Evolutionary conservation across 2,888 invertebrate species (phyloP).

Genomic region (Chrysolina oricalcia): DNA sequence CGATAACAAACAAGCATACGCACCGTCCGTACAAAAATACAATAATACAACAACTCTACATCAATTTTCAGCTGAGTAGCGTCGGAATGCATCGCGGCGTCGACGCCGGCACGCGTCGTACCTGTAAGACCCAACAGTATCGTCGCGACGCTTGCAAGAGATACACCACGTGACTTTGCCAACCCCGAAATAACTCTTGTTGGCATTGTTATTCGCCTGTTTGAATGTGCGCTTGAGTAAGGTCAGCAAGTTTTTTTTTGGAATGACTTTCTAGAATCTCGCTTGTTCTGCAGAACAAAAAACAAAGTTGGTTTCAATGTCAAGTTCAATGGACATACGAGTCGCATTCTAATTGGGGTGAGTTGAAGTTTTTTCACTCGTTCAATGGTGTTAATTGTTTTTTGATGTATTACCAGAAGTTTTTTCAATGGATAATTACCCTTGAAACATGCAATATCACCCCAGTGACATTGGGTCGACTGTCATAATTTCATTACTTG

Average conservation of each 20-base stretch:
- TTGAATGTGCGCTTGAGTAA: not conserved
- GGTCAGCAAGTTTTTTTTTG: not conserved
- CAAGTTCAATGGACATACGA: not conserved
- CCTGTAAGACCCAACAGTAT: conserved; percentile 57
- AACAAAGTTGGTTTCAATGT: not conserved
- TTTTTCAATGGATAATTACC: not conserved
- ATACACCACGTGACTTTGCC: conserved; percentile 53
- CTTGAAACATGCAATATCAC: not conserved
- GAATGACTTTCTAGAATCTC: too few relatives aligned
- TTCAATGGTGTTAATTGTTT: not conserved
- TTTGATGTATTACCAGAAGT: not conserved
- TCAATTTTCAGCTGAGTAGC: conserved; percentile 44
- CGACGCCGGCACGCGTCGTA: conserved; percentile 57
- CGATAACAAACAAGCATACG: conserved; percentile 17
- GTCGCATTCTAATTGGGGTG: not conserved
- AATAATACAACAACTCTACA: conserved; percentile 26
- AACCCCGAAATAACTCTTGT: conserved; percentile 21
- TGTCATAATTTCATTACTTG: not conserved
- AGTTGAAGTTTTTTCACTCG: not conserved
- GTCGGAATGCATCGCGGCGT: conserved; percentile 54
- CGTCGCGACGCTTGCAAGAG: conserved; percentile 56
- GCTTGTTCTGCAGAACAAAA: too few relatives aligned
- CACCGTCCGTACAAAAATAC: conserved; percentile 14
- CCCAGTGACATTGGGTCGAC: not conserved
- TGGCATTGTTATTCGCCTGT: not conserved